phyloP scores from a whole-genome alignment of 2,888 invertebrate species.

The Hypselothyrea guttata region DNA sequence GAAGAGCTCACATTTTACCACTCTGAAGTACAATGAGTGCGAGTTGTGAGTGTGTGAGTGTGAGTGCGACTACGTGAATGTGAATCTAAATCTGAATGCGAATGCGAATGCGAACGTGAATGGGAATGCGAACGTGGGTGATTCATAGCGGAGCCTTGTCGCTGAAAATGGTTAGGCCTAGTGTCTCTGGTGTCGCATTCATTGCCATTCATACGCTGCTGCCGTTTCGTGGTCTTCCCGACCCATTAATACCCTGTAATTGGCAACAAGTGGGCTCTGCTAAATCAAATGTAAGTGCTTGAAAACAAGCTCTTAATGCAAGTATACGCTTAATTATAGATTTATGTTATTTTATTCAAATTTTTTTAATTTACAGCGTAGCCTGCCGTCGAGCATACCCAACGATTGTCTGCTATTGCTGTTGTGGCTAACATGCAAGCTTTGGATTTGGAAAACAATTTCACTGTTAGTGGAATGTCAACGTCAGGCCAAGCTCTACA shows the following conservation, averaged over 20 bases:
- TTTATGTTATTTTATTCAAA: no score
- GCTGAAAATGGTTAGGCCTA: constrained; percentile 67
- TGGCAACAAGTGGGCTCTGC: constrained; percentile 1
- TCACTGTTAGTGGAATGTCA: constrained; percentile 75
- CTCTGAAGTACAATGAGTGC: constrained; percentile 52
- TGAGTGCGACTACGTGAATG: constrained; percentile 28
- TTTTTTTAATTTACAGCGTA: no score
- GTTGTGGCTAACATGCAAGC: constrained; percentile 70
- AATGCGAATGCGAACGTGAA: constrained; percentile 15
- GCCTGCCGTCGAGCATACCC: no score
- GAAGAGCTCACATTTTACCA: constrained; percentile 71
- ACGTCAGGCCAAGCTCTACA: constrained; percentile 56
- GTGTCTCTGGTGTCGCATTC: constrained; percentile 71
- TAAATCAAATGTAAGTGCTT: neutral
- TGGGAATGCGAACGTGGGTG: constrained; percentile 46
- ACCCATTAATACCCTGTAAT: constrained; percentile 18
- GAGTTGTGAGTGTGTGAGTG: constrained; percentile 34
- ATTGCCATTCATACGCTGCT: constrained; percentile 72
- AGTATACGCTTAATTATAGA: neutral
- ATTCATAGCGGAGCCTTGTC: constrained; percentile 66
- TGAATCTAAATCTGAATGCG: constrained; percentile 27
- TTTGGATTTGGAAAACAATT: constrained; percentile 76
- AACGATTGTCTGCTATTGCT: constrained; percentile 27
- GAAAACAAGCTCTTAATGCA: neutral
- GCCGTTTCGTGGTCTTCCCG: constrained; percentile 61